A percentile compares a stretch with the other conserved stretches of the same genome.
Evolutionary conservation across 2,797 vertebrate species (phyloP).

Genomic region (Taeniopygia guttata): DNA sequence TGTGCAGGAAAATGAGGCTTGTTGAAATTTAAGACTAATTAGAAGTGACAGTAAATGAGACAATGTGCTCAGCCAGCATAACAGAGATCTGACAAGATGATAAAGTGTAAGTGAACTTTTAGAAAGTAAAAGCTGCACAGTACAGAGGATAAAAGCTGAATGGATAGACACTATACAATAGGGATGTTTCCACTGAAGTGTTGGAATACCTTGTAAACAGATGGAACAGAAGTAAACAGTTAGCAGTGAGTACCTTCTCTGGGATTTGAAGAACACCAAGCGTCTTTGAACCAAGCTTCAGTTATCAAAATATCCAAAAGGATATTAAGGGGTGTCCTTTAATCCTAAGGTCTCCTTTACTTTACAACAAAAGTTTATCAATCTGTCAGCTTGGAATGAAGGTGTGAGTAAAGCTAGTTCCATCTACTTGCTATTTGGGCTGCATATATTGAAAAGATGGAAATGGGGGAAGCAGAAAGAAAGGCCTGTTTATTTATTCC

Average conservation of each 20-base stretch:
- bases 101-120: neutral
- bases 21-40: conserved; percentile 18
- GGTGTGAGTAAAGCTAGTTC: neutral
- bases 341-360: neutral
- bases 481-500: neutral
- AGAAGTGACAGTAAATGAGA: conserved; percentile 50
- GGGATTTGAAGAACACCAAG: neutral
- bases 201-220: neutral
- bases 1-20: neutral
- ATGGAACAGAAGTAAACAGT: neutral
- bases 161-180: conserved; percentile 5
- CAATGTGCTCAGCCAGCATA: neutral
- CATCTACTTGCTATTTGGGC: neutral
- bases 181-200: neutral
- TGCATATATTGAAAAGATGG: neutral
- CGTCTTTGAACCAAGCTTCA: neutral
- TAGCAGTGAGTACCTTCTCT: neutral
- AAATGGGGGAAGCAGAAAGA: neutral
- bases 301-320: neutral
- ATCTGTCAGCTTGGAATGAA: neutral
- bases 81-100: conserved; percentile 26
- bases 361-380: neutral
- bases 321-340: neutral
- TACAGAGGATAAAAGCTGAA: conserved; percentile 11
- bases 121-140: neutral